A percentile compares a stretch with the other conserved stretches of the same genome.
Conservation (phyloP, 2,888 invertebrate species). For the Scaptomyza cyrtandrae region DNA sequence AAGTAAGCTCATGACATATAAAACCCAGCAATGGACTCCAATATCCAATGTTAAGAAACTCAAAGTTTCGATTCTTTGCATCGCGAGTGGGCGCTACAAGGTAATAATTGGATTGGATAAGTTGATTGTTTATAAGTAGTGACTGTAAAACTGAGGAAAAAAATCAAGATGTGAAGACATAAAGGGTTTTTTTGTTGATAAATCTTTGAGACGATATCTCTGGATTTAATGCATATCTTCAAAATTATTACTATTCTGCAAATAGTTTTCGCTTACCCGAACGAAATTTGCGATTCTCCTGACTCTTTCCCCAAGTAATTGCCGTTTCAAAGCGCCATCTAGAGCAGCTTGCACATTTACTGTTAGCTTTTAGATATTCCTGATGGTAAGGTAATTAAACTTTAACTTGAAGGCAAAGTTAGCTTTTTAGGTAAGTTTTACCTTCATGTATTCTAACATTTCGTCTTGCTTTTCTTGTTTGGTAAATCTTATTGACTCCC, state of each 20-base stretch:
- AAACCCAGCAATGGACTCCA: slow-evolving; percentile 91
- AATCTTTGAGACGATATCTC: too few relatives aligned
- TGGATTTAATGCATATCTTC: too few relatives aligned
- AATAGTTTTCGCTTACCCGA: slow-evolving; percentile 33
- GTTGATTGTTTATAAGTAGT: too few relatives aligned
- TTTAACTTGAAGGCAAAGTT: too few relatives aligned
- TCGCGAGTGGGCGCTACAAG: slow-evolving; percentile 48
- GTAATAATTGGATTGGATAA: too few relatives aligned
- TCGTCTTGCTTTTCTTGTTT: slow-evolving; percentile 88
- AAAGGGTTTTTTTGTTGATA: too few relatives aligned
- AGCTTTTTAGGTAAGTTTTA: slow-evolving; percentile 66
- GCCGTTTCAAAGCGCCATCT: slow-evolving; percentile 86
- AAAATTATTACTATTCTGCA: too few relatives aligned
- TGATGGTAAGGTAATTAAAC: slow-evolving; percentile 17
- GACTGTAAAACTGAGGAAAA: too few relatives aligned
- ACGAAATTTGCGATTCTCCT: slow-evolving; percentile 70
- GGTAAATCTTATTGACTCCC: slow-evolving; percentile 91
- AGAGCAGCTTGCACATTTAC: slow-evolving; percentile 86
- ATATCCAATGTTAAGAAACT: slow-evolving; percentile 87
- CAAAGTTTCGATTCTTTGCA: slow-evolving; percentile 72
- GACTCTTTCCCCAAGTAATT: slow-evolving; percentile 86
- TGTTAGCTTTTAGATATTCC: slow-evolving; percentile 80
- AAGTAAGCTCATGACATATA: slow-evolving; percentile 88
- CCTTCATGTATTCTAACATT: slow-evolving; percentile 89
- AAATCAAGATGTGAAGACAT: too few relatives aligned